These are phyloP conservation scores for Mesocricetus auratus DNA, from an alignment of 2,113 vertebrate genomes.

Conservation along the genomic window DNA sequence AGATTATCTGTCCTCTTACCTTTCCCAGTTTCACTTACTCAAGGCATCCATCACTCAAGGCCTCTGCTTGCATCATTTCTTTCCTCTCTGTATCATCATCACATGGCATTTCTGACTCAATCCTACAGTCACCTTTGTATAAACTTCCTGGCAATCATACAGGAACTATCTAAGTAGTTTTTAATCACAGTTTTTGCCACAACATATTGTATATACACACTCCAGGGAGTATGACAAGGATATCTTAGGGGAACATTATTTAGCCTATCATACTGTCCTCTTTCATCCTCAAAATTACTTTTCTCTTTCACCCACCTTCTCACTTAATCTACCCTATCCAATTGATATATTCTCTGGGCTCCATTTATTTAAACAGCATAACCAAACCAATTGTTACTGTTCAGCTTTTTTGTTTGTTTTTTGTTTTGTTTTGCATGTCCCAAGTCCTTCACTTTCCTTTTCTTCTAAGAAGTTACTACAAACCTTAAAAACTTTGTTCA, in stretches of 20 bases:
- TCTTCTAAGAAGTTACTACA: not conserved
- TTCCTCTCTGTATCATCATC: not conserved
- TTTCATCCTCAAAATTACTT: not conserved
- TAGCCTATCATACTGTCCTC: not conserved
- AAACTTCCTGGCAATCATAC: not conserved
- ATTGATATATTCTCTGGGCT: not conserved
- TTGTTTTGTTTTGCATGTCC: not conserved
- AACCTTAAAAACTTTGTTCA: constrained; percentile 38
- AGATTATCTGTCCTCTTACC: no score
- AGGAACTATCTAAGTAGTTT: not conserved
- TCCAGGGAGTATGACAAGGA: not conserved
- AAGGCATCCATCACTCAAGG: not conserved
- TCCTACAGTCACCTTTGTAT: not conserved
- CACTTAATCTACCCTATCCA: not conserved
- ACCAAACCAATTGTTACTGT: constrained; percentile 25
- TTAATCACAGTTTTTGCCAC: not conserved
- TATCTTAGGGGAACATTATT: not conserved
- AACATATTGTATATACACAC: not conserved
- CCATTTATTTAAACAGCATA: constrained; percentile 39
- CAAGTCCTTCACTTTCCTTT: constrained; percentile 6
- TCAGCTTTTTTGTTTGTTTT: not conserved
- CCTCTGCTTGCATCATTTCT: not conserved
- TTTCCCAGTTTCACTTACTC: not conserved
- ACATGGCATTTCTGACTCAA: not conserved
- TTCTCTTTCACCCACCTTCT: constrained; percentile 12